Percentiles rank a stretch among this genome's conserved stretches.
Evolutionary conservation across 2,113 vertebrate genomes (phyloP).

Genomic region (Elanoides forficatus): DNA sequence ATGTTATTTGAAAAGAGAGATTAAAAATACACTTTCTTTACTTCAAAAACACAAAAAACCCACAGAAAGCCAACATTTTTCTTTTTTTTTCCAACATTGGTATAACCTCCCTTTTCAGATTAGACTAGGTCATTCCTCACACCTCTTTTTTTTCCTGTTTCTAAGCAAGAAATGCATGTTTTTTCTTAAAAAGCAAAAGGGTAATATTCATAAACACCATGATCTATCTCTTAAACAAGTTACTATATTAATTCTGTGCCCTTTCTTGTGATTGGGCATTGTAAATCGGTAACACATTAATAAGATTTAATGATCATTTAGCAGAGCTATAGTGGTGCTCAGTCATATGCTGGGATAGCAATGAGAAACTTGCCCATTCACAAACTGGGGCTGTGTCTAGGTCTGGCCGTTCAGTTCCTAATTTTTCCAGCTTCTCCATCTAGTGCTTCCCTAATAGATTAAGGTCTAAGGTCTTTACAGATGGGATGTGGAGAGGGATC

Average conservation of each 20-base stretch:
- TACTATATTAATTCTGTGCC: not conserved
- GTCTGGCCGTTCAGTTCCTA: not conserved
- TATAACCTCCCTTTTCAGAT: not conserved
- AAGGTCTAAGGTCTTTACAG: not conserved
- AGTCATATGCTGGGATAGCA: not conserved
- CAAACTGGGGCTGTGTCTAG: not conserved
- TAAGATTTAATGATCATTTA: not conserved
- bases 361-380: not conserved
- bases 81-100: rapidly evolving
- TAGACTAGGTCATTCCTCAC: not conserved
- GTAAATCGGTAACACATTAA: not conserved
- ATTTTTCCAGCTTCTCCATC: not conserved
- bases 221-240: not conserved
- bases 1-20: not conserved
- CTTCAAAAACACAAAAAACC: not conserved
- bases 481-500: not conserved
- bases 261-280: not conserved
- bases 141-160: not conserved
- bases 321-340: not conserved
- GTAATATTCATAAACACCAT: not conserved
- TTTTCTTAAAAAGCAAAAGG: not conserved
- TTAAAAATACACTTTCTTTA: not conserved
- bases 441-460: not conserved
- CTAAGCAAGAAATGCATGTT: not conserved
- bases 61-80: not conserved